These are phyloP conservation scores for Aegithalos caudatus DNA, from an alignment of 2,113 vertebrate species.

Conservation along the genomic window DNA sequence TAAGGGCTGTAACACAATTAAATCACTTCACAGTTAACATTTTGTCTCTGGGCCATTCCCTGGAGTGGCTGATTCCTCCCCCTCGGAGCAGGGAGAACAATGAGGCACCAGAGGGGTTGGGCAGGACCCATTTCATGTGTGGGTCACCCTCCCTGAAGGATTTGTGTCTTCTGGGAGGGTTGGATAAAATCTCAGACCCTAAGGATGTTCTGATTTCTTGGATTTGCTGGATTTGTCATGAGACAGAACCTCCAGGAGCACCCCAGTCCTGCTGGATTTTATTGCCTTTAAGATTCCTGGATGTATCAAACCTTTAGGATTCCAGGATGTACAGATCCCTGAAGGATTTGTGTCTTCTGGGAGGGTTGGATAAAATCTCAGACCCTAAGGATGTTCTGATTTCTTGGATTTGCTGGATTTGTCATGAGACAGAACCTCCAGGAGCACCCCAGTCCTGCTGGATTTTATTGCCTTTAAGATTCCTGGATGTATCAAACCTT, in stretches of 20 bases:
- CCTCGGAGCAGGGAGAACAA: neutral
- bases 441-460: neutral
- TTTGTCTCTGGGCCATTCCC: constrained; percentile 24
- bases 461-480: neutral
- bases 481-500: neutral
- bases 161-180: rapidly evolving
- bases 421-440: neutral
- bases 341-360: neutral
- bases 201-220: neutral
- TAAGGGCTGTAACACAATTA: constrained; percentile 65
- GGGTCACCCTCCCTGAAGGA: neutral
- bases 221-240: neutral
- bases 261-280: neutral
- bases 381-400: neutral
- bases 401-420: neutral
- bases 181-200: rapidly evolving
- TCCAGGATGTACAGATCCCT: neutral
- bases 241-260: neutral
- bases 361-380: rapidly evolving
- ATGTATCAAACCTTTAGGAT: neutral
- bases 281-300: neutral
- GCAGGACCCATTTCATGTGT: neutral
- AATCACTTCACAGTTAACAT: neutral
- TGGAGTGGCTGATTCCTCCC: neutral
- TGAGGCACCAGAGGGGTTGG: neutral